Base-by-base conservation (phyloP, 2,797 vertebrate genomes). In the Chaetodon trifasciatus region DNA sequence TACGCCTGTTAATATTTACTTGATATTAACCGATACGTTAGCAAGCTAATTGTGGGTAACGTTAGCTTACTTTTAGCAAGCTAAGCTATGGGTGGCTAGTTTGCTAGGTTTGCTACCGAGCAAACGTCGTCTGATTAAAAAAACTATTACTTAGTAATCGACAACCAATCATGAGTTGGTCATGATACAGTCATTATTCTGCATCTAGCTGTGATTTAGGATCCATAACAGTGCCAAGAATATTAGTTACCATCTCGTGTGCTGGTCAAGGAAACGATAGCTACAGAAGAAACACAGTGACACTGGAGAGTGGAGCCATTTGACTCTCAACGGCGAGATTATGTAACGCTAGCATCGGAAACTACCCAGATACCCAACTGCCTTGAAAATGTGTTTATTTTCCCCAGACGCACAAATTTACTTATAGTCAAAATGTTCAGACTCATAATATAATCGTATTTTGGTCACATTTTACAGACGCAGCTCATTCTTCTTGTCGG, bases 31-130 rank as follows among this genome's bases (percentile, higher is more conserved):
- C 39, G 23, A 66, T 53, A 57, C 37, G 53, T 28, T 78, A 57
- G 83, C 81, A 81, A 23, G 50, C 81, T 73, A 56, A 58, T 11
- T 46, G 72, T 74, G 23, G 64, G 62, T 35, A 89, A 69, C 42
- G 85, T 78, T 93, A 92, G 91, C 92, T 81, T 44, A 69, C 40
- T 81, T 70, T 78, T 83, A 91, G 86, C 88, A 71, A 47, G 82
- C 81, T 86, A 88, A 76, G 92, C 90, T 93, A 93, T 74, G 94
- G 94, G 93, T 91, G 93, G 94, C 94, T 94, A 94, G 81, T 71
- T 76, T 52, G 76, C 83, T 84, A 90, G 21, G 46, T 39, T 79
- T 12, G 86, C 81, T 86, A 79, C 70, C 58, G 42, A 79, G 58
- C 23, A 73, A 88, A 84, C 88, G 89, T 81, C 84, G 88, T 69